These are phyloP conservation scores for Amia ocellicauda DNA, from an alignment of 2,113 vertebrate species.

Conservation along the genomic window DNA sequence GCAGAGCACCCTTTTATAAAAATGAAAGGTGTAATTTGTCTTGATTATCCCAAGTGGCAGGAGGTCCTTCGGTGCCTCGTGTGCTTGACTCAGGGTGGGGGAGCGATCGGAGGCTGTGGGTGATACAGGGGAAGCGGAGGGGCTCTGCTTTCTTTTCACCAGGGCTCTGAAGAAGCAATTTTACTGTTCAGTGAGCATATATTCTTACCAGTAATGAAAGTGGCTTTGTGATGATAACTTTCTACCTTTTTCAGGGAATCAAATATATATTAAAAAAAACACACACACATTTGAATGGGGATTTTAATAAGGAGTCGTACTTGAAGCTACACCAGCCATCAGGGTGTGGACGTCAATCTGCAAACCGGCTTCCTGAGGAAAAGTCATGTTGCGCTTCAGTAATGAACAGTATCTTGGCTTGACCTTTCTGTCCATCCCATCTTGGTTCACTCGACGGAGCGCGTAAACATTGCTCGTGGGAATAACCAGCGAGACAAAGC, in stretches of 20 bases:
- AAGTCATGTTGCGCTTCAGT: conserved; percentile 8
- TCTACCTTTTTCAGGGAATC: too few species aligned
- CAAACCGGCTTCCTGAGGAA: neutral
- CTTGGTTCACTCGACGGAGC: conserved; percentile 11
- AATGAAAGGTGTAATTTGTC: conserved; percentile 36
- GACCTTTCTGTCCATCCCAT: conserved; percentile 17
- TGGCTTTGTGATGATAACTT: too few species aligned
- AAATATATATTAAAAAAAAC: too few species aligned
- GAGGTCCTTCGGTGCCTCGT: conserved; percentile 10
- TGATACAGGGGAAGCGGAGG: too few species aligned
- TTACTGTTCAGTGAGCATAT: too few species aligned
- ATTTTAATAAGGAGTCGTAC: too few species aligned
- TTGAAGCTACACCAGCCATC: too few species aligned
- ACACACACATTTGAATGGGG: too few species aligned
- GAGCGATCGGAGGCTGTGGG: too few species aligned
- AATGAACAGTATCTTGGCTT: conserved; percentile 24
- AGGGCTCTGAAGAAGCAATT: too few species aligned
- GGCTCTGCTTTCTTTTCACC: too few species aligned
- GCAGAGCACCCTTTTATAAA: conserved; percentile 30
- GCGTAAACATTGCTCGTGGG: conserved; percentile 9
- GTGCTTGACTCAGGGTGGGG: neutral
- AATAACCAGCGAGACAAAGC: conserved; percentile 23
- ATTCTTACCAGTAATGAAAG: too few species aligned
- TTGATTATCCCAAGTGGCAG: conserved; percentile 27
- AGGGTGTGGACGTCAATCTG: neutral